Percentiles rank a stretch among this genome's conserved stretches.
phyloP scores from a whole-genome alignment of 2,113 vertebrate genomes.

The Pholis gunnellus region DNA sequence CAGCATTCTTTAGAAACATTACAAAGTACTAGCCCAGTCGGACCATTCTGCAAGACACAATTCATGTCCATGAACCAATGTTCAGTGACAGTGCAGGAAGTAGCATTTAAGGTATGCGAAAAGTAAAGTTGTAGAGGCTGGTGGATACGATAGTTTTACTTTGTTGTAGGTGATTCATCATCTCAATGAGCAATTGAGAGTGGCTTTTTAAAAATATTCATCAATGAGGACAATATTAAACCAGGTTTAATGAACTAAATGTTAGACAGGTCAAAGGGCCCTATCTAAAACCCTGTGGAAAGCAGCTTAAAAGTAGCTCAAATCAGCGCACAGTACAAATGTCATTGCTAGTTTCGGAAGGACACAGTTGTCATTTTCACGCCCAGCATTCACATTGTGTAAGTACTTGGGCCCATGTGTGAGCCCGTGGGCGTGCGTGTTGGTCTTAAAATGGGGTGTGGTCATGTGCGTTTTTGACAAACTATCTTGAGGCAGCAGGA shows the following conservation, averaged over 20 bases:
- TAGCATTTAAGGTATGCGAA: neutral
- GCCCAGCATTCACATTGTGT: no score
- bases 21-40: conserved; percentile 25
- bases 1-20: conserved; percentile 59
- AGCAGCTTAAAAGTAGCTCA: no score
- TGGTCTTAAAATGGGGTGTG: neutral
- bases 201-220: neutral
- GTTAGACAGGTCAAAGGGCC: no score
- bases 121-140: neutral
- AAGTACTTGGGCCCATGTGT: no score
- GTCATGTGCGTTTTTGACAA: neutral
- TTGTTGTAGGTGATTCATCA: neutral
- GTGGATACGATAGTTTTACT: neutral
- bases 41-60: neutral
- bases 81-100: neutral
- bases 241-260: neutral
- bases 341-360: no score
- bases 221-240: neutral
- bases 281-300: no score
- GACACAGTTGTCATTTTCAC: no score
- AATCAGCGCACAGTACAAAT: no score
- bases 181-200: neutral
- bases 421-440: neutral
- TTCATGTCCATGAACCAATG: neutral
- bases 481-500: no score